Base-by-base conservation (phyloP, 2,797 vertebrate species). In the Sebastes paucispinis region DNA sequence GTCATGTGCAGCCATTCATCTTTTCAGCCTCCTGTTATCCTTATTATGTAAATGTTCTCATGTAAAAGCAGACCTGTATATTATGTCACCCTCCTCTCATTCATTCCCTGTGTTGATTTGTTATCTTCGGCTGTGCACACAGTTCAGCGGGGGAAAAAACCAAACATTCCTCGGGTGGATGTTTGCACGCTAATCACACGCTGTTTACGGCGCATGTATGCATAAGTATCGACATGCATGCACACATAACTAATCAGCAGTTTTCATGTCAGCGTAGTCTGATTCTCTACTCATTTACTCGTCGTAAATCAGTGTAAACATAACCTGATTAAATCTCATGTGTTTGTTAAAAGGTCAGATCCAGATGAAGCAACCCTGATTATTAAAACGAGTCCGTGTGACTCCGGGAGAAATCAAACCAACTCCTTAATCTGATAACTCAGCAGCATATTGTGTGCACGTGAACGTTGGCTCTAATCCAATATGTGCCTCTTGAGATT, bases 401-500 rank as follows among this genome's bases (percentile, higher is more conserved):
- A 50, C 32, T 60, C 9, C 34, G 2, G 24, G 29, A 57, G 52
- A 52, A 70, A 73, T n/a, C 36, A 55, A 71, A 65, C 50, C 64
- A 36, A 1, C 9, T 25, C 1, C 20, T 24, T n/a, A 11, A 54
- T 69, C 43, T 47, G 43, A 47, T 47, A 47, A 47, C 9, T 27
- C 20, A 39, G 65, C 39, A 60, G 68, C 69, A 68, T 70, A 39
- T 39, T 76, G 83, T 47, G 75, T 62, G 76, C 74, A 52, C 75
- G 71, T 82, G 55, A 63, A 67, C 8, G 29, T 52, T 79, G 79
- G 57, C 36, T 84, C 77, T 86, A 74, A 78, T 72, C 70, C 82
- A 75, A 43, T 47, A 70, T 79, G 88, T 93, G 93, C 92, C 93
- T 93, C 81, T 82, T 62, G 80, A 88, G 84, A 91, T 83, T 89